Evolutionary conservation across 2,113 vertebrate species (phyloP), one percentile per base, ranked within the genome.

Genomic region (Vireo altiloquus): DNA sequence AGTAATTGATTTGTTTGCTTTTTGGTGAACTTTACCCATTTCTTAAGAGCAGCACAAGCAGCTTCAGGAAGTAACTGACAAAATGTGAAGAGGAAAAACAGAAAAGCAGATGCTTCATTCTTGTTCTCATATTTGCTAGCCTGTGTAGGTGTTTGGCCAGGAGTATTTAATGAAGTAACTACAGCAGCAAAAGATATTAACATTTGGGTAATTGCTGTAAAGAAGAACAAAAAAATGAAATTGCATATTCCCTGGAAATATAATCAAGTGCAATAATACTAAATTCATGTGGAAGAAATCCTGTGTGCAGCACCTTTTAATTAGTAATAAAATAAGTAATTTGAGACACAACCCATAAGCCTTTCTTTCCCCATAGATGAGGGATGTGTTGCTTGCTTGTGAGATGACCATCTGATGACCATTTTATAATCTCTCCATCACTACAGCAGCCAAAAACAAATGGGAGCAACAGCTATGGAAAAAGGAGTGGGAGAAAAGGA

Each of bases 131-230:
- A 11, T 76, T 96, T 96, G 35, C 64, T 93, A 81, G 35, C 28
- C 63, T 85, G 78, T 80, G 91, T 95, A 94, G 87, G 91, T 95
- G 90, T 94, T 92, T 95, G 93, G 84, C 71, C 75, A 86, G 68
- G 59, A 86, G 63, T 78, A 80, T 54, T 54, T 76, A 92, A 85
- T 85, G 74, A 93, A 83, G 37, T 77, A 88, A 85, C 40, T 82
- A 35, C 71, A 81, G 71, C 82, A 94, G 92, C 75, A 66, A 83
- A 94, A 93, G 42, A 72, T 82, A 93, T 47, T 90, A 90, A 77
- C 54, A 59, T 90, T 93, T 77, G 85, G 42, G 15, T 95, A 77
- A 90, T 74, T 86, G 30, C 64, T 66, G 11, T 40, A 44, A 90
- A 94, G 59, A 86, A 86, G 47, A 87, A 63, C 24, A 80, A 82